A percentile compares a stretch with the other conserved stretches of the same genome.
Conservation (phyloP, 2,113 vertebrate genomes). For the Typhlomys cinereus region DNA sequence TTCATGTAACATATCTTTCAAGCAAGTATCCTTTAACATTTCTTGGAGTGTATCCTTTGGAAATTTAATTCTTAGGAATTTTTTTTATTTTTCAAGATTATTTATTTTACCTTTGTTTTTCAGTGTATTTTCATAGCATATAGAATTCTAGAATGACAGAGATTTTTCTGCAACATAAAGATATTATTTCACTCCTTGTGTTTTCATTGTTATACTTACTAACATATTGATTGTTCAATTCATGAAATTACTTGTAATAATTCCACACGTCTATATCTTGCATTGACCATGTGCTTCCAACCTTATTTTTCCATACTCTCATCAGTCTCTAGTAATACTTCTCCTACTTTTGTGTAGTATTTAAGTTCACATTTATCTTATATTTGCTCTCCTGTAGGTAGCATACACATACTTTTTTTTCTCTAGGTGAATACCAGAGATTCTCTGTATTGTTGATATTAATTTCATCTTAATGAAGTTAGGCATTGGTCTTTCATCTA, state of each 20-base stretch:
- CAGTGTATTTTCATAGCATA: not conserved
- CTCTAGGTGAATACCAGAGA: too few relatives aligned
- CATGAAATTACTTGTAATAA: not conserved
- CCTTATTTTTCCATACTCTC: not conserved
- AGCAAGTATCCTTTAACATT: not conserved
- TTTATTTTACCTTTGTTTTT: conserved; percentile 27
- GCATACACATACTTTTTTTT: too few relatives aligned
- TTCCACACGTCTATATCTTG: not conserved
- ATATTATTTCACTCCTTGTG: not conserved
- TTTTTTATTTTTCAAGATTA: conserved; percentile 22
- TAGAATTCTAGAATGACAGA: not conserved
- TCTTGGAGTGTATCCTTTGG: not conserved
- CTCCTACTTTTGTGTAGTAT: not conserved
- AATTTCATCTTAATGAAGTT: too few relatives aligned
- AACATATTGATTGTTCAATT: not conserved
- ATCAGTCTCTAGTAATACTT: not conserved
- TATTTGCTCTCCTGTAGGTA: not conserved
- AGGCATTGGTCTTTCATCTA: too few relatives aligned
- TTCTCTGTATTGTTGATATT: too few relatives aligned
- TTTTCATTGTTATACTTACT: not conserved
- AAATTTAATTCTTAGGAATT: not conserved
- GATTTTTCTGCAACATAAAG: not conserved
- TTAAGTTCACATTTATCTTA: not conserved
- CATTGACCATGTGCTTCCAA: too few relatives aligned
- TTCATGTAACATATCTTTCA: not conserved